Evolutionary conservation across 2,797 vertebrate species (phyloP).

Genomic region (Rallus crepitans): DNA sequence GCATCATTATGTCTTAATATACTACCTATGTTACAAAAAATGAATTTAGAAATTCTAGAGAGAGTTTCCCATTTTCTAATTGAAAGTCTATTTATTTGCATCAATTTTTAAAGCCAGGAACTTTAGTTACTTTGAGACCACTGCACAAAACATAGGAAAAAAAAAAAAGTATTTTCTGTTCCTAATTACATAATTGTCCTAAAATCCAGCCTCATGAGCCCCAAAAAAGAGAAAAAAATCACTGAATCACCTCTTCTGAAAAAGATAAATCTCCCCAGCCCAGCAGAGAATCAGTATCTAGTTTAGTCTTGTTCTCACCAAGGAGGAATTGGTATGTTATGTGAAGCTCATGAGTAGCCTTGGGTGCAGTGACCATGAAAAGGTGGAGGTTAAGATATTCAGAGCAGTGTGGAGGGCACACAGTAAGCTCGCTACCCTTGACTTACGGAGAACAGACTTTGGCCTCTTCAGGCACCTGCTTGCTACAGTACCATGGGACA

Average conservation of each 20-base stretch:
- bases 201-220: not conserved
- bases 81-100: not conserved
- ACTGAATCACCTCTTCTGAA: not conserved
- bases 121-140: not conserved
- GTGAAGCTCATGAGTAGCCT: too few relatives aligned
- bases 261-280: not conserved
- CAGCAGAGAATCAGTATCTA: not conserved
- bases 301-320: too few relatives aligned
- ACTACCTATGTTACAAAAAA: not conserved
- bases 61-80: not conserved
- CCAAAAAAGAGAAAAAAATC: not conserved
- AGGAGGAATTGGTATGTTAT: too few relatives aligned
- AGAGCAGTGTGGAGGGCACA: too few relatives aligned
- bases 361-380: too few relatives aligned
- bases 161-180: not conserved
- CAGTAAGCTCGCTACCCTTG: too few relatives aligned
- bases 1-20: not conserved
- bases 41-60: not conserved
- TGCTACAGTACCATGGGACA: too few relatives aligned
- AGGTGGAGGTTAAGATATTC: too few relatives aligned
- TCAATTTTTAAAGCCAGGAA: not conserved
- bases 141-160: not conserved
- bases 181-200: not conserved
- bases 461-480: too few relatives aligned
- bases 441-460: too few relatives aligned